A percentile compares a stretch with the other conserved stretches of the same genome.
phyloP scores from a whole-genome alignment of 2,797 vertebrate genomes.

The Halcyon smyrnensis region DNA sequence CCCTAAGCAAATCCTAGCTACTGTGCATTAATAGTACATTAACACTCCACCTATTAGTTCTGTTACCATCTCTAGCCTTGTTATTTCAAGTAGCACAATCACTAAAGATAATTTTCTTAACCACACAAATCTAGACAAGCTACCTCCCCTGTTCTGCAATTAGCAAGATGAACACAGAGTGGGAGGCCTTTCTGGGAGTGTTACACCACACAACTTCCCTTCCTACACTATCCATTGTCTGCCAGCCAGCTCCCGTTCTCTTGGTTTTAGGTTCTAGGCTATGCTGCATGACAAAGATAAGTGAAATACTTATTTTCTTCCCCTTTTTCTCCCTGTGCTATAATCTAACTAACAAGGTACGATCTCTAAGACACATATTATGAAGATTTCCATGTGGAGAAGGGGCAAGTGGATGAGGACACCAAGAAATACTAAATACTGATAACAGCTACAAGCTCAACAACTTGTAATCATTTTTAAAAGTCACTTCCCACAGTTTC shows the following conservation, averaged over 20 bases:
- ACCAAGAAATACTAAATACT: background rate
- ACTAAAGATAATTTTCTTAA: background rate
- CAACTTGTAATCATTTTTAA: background rate
- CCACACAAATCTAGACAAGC: background rate
- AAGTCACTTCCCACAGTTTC: background rate
- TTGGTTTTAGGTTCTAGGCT: background rate
- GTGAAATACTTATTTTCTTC: background rate
- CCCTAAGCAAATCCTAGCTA: background rate
- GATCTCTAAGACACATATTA: background rate
- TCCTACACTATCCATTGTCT: accelerated
- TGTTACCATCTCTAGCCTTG: background rate
- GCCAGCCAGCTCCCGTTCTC: background rate
- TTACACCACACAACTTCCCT: background rate
- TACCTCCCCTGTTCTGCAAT: background rate
- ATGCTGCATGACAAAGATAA: background rate
- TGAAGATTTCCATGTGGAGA: background rate
- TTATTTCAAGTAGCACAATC: background rate
- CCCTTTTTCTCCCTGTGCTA: background rate
- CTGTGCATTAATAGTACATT: background rate
- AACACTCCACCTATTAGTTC: background rate
- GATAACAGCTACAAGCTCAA: background rate
- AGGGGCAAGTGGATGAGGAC: background rate
- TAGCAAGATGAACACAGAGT: background rate
- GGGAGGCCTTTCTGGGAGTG: background rate
- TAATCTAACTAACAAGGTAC: background rate